Percentiles rank a stretch among this genome's conserved stretches.
Conservation (phyloP, 53 echinoderm and acorn worm genomes). For the Zoroaster sp. region DNA sequence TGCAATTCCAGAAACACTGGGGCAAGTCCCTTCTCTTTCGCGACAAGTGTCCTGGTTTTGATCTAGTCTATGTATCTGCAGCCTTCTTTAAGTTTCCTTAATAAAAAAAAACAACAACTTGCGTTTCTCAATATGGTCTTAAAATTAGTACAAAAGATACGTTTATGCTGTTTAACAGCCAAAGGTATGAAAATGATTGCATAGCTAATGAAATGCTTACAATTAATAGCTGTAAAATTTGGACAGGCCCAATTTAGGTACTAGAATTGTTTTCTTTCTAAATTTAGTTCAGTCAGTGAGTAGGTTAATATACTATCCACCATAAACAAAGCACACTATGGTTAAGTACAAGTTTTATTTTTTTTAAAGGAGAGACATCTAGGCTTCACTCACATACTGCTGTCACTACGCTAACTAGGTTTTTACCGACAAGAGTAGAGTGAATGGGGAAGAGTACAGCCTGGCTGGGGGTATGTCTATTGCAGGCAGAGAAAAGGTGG, state of each 20-base stretch:
- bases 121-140: background rate
- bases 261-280: background rate
- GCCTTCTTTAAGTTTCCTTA: no score
- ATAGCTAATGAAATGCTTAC: slow-evolving; percentile 37
- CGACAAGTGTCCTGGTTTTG: no score
- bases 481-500: no score
- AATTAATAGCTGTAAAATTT: background rate
- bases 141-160: slow-evolving; percentile 26
- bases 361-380: background rate
- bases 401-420: background rate
- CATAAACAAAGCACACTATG: slow-evolving; percentile 1
- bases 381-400: background rate
- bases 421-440: background rate
- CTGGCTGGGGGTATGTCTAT: background rate
- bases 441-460: background rate
- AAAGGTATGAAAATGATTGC: slow-evolving; percentile 1
- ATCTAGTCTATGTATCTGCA: no score
- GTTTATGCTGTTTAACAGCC: background rate
- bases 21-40: no score
- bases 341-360: background rate
- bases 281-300: background rate
- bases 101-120: background rate
- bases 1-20: no score
- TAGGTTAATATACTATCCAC: background rate
- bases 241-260: background rate